phyloP scores from a whole-genome alignment of 2,888 invertebrate species.

The Ligdia adustata region DNA sequence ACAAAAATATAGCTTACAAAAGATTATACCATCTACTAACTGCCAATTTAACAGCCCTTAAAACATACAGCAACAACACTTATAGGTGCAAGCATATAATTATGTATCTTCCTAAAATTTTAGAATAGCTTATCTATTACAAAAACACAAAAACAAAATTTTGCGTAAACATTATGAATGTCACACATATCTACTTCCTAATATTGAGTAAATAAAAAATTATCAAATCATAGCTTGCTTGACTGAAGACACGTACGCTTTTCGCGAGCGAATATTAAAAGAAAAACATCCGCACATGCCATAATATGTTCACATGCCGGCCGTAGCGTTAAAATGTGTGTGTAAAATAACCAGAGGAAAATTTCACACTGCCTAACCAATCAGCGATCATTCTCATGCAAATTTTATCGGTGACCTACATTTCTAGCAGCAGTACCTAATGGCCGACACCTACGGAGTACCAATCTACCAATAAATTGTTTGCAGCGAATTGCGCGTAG shows the following conservation, averaged over 20 bases:
- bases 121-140: too few relatives aligned
- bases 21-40: too few relatives aligned
- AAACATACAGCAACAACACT: too few relatives aligned
- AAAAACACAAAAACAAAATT: not conserved
- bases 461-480: constrained; percentile 30
- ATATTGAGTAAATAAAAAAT: not conserved
- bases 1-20: too few relatives aligned
- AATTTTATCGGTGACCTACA: constrained; percentile 58
- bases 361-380: constrained; percentile 24
- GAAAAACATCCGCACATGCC: too few relatives aligned
- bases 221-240: not conserved
- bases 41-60: too few relatives aligned
- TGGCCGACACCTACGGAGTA: constrained; percentile 32
- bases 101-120: too few relatives aligned
- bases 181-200: not conserved
- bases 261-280: not conserved
- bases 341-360: constrained; percentile 12
- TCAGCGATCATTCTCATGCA: constrained; percentile 48
- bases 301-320: not conserved
- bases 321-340: not conserved
- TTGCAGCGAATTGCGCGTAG: constrained; percentile 39
- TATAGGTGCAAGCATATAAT: too few relatives aligned
- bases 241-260: not conserved
- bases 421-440: constrained; percentile 39
- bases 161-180: not conserved